Base-by-base conservation (phyloP, 2,888 invertebrate genomes). In the Megaustenia siamemsis region DNA sequence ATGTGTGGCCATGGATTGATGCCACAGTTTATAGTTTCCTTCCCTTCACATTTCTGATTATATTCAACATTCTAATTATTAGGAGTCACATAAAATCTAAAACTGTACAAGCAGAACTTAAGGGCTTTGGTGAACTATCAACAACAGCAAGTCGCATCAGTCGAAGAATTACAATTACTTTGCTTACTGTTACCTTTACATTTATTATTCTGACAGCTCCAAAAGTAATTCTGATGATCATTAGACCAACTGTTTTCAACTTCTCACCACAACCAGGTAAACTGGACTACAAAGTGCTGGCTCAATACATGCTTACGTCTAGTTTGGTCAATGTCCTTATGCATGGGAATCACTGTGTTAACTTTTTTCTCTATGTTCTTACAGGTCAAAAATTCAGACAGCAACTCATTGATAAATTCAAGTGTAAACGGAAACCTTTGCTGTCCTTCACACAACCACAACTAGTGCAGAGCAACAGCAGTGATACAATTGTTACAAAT, bases 1-100 rank as follows among this genome's bases (percentile, higher is more conserved):
- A 86, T 0, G 84, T 90, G 1, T 90, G 91, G 89, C 90, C 92
- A 40, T 92, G 91, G 91, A 86, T 92, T 35, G 92, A 92, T 84
- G 91, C 91, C 8, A 84, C 88, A 21, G 76, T 91, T 21, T 92
- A 92, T 73, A 91, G 90, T 32, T 92, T 91, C 82, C 71, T 90
- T n/a, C 92, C 92, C 10, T 90, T 91, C 73, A 71, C 87, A 6
- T 79, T 91, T 21, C 85, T 91, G 18, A 79, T 91, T 15, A 83
- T 90, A 32, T 90, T 92, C 73, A 92, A 92, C 85, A 82, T 89
- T 38, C 86, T 91, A 38, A 91, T 92, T 53, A 90, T 92, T 18
- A 79, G 82, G 15, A 89, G 88, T 66, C 85, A 89, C 69, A 69
- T 84, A 24, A 88, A 85, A 73, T 89, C 90, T 1, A 35, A 84